Percentiles rank a stretch among this genome's conserved stretches.
Evolutionary conservation across 2,888 invertebrate species (phyloP).

Genomic region (Plagodis pulveraria): DNA sequence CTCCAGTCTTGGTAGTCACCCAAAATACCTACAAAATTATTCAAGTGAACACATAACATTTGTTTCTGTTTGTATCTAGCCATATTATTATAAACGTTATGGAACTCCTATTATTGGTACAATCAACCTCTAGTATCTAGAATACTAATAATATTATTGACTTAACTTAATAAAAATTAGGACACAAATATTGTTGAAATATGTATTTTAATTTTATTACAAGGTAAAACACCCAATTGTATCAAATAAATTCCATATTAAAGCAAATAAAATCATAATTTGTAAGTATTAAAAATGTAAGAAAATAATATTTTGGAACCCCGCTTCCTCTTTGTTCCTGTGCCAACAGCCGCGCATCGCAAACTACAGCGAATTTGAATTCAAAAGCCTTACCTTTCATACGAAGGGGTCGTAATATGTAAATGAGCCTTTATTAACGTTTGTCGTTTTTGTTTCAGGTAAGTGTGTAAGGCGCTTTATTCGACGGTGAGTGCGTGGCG

Average conservation of each 20-base stretch:
- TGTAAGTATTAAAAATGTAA: background rate
- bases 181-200: too few relatives aligned
- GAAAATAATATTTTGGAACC: background rate
- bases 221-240: background rate
- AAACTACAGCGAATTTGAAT: conserved; percentile 36
- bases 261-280: too few relatives aligned
- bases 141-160: too few relatives aligned
- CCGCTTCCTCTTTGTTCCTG: conserved; percentile 15
- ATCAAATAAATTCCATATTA: too few relatives aligned
- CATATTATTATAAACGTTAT: too few relatives aligned
- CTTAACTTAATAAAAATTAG: too few relatives aligned
- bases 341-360: conserved; percentile 5
- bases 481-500: conserved; percentile 3
- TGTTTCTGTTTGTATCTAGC: too few relatives aligned
- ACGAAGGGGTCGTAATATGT: conserved; percentile 31
- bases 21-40: too few relatives aligned
- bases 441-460: conserved; percentile 52
- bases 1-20: too few relatives aligned
- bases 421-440: conserved; percentile 44
- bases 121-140: too few relatives aligned
- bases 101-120: too few relatives aligned
- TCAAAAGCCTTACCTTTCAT: conserved; percentile 31
- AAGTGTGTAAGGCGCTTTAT: conserved; percentile 39
- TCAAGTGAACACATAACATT: too few relatives aligned
- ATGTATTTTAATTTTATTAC: background rate